phyloP scores from a whole-genome alignment of 2,113 vertebrate species.

The Antigone vipio region DNA sequence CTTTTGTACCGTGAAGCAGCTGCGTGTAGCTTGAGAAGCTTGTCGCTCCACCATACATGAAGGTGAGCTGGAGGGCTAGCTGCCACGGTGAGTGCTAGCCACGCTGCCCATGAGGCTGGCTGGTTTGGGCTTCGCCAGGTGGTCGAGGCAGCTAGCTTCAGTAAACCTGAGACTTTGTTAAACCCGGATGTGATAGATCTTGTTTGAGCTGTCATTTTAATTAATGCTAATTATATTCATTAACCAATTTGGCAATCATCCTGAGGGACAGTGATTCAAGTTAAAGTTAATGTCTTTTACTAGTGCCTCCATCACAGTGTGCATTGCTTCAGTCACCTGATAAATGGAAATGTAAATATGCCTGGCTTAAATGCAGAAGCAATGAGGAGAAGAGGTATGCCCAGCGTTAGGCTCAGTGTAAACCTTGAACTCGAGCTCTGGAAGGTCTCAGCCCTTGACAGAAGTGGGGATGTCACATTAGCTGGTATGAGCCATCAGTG shows the following conservation, averaged over 20 bases:
- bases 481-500: neutral
- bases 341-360: neutral
- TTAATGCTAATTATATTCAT: slow-evolving; percentile 8
- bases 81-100: fast-evolving
- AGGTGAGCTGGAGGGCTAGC: neutral
- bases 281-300: neutral
- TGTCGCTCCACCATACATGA: neutral
- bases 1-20: neutral
- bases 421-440: neutral
- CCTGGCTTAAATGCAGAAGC: neutral
- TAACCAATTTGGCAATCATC: neutral
- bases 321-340: neutral
- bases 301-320: neutral
- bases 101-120: fast-evolving
- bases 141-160: neutral
- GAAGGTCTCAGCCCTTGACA: neutral
- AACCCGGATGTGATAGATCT: neutral
- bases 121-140: neutral
- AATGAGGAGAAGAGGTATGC: neutral
- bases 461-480: neutral
- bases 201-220: neutral
- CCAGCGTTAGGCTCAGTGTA: neutral
- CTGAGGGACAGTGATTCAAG: neutral
- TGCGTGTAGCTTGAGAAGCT: neutral
- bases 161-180: neutral